phyloP scores from a whole-genome alignment of 2,888 invertebrate genomes.

The Sarcophaga variegata region DNA sequence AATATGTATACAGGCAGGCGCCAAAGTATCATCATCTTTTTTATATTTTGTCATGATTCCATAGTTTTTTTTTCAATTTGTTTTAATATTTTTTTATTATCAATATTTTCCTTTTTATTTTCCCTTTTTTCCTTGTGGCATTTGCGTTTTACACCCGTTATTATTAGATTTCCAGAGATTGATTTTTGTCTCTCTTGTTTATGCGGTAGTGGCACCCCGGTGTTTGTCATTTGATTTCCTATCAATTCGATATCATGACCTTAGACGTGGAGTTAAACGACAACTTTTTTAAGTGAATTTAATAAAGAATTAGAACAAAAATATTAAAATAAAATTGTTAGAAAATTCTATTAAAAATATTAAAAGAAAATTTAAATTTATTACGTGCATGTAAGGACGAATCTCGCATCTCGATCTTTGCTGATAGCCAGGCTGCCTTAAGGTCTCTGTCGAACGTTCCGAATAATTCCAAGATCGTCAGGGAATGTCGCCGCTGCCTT shows the following conservation, averaged over 20 bases:
- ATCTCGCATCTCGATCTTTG: too few relatives aligned
- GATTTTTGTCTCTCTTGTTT: constrained; percentile 22
- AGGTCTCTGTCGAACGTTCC: too few relatives aligned
- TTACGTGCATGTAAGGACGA: too few relatives aligned
- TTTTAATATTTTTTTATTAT: background rate
- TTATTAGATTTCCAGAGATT: constrained; percentile 27
- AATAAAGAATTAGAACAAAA: too few relatives aligned
- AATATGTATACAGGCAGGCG: constrained; percentile 39
- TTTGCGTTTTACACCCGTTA: constrained; percentile 59
- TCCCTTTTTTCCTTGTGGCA: constrained; percentile 55
- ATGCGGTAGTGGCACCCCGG: constrained; percentile 52
- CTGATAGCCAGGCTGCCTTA: too few relatives aligned
- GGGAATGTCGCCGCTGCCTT: too few relatives aligned
- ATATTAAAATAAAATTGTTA: too few relatives aligned
- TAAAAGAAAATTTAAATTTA: too few relatives aligned
- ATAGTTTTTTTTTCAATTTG: constrained; percentile 28
- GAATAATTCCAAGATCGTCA: too few relatives aligned
- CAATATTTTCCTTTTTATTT: constrained; percentile 19
- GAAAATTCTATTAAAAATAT: too few relatives aligned
- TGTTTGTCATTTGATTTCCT: constrained; percentile 63
- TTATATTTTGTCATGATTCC: constrained; percentile 44
- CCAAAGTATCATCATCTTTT: constrained; percentile 39
- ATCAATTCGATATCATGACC: constrained; percentile 63
- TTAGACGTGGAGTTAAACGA: constrained; percentile 9
- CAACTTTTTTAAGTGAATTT: background rate